Evolutionary conservation across 2,888 invertebrate genomes (phyloP), one percentile per base, ranked within the genome.

Genomic region (Lissonota sp.): DNA sequence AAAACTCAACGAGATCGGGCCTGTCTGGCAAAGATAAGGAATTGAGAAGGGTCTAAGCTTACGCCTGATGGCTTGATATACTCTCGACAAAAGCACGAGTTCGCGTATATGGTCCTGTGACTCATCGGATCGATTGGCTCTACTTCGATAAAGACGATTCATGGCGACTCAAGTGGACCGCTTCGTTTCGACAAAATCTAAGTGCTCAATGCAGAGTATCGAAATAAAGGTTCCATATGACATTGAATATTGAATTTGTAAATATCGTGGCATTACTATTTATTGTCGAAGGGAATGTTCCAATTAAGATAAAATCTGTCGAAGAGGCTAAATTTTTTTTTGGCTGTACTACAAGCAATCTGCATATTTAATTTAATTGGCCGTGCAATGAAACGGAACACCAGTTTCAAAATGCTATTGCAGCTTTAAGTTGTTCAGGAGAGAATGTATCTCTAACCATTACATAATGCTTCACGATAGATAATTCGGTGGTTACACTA

Each of bases 1-100:
- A 57, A 26, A 39, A 64, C 58, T 58, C 70, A 26, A 16, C n/a
- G 14, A 74, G 64, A 64, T 14, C 69, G 42, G 46, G 14, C 37
- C 58, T 64, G 73, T 57, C 63, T 73, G 55, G 51, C 37, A 7
- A 44, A 57, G 73, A 74, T 69, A 74, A 10, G 58, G 40, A 55
- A 74, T 74, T 57, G 63, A 64, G 63, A 55, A 62, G 76, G 70
- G 70, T 63, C 39, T 64, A 39, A 14, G 53, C 6, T 39, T 55
- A 51, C 60, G 37, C 60, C 44, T 51, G n/a, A 57, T 37, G 42
- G 63, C 55, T 55, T 57, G 53, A 63, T 79, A 26, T 1, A 63
- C 26, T 42, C 26, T 16, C 37, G 39, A 58, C 37, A 49, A 60
- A 60, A 39, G 60, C 49, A 58, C 6, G 57, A 37, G 42, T 26